Evolutionary conservation across 2,113 vertebrate genomes (phyloP).

Genomic region (Orthonyx spaldingii): DNA sequence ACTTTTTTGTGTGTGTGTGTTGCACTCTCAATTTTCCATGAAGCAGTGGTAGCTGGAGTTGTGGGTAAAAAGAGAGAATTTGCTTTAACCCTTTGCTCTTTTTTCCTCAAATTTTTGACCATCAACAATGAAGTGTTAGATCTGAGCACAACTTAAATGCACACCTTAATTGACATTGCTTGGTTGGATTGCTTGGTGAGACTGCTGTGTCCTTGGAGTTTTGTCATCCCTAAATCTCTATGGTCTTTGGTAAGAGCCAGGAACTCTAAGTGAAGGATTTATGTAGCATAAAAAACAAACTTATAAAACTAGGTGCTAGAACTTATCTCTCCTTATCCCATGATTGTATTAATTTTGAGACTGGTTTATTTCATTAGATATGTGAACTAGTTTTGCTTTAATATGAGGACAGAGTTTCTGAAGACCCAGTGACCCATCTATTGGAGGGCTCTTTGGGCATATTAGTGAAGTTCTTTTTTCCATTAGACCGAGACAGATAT

Average conservation of each 20-base stretch:
- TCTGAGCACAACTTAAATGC: background rate
- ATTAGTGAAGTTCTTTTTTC: background rate
- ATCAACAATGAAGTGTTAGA: background rate
- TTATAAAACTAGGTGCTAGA: background rate
- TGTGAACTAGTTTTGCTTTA: background rate
- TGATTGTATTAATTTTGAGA: background rate
- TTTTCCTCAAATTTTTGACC: background rate
- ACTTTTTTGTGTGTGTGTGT: background rate
- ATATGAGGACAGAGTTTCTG: background rate
- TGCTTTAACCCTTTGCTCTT: background rate
- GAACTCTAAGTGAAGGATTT: background rate
- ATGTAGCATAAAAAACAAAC: background rate
- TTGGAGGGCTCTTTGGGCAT: background rate
- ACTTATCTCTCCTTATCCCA: background rate
- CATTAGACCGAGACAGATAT: background rate
- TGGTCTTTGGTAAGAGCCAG: background rate
- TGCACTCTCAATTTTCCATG: background rate
- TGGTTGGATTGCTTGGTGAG: background rate
- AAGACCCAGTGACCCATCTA: background rate
- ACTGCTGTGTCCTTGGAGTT: background rate
- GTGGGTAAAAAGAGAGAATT: background rate
- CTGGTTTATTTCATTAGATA: background rate
- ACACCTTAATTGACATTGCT: background rate
- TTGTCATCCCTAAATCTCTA: background rate
- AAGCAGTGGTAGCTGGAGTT: background rate